phyloP scores from a whole-genome alignment of 1,140 invertebrate species.

The Chrysoperla carnea region DNA sequence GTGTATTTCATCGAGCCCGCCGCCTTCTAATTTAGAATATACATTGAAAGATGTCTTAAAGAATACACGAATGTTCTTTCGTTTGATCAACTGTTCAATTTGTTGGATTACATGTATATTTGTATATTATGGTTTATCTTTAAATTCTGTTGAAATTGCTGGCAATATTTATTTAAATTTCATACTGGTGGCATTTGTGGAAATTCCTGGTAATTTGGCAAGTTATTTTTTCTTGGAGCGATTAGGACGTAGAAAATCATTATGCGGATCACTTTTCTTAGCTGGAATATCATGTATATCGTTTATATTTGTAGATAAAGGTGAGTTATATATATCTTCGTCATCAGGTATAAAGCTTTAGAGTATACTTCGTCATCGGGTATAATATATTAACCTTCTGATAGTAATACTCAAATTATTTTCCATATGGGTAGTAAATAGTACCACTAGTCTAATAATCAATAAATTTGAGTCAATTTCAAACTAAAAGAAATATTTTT shows the following conservation, averaged over 20 bases:
- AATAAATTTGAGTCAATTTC: not conserved
- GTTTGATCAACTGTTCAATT: slow-evolving; percentile 22
- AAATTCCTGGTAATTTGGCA: slow-evolving; percentile 32
- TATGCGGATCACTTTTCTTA: slow-evolving; percentile 29
- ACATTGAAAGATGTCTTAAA: slow-evolving; percentile 10
- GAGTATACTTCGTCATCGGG: not conserved
- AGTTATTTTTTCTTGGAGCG: slow-evolving; percentile 30
- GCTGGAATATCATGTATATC: slow-evolving; percentile 22
- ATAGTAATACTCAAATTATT: slow-evolving; percentile 1
- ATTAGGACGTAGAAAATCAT: slow-evolving; percentile 34
- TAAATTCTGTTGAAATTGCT: slow-evolving; percentile 39
- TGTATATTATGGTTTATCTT: slow-evolving; percentile 42
- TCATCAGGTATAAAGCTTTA: not conserved
- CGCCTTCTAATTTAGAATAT: no score
- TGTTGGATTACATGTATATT: slow-evolving; percentile 31
- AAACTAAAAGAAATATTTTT: no score
- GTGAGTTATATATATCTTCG: slow-evolving; percentile 2
- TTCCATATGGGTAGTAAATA: not conserved
- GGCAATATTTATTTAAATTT: slow-evolving; percentile 32
- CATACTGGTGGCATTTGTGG: slow-evolving; percentile 27
- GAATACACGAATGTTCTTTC: slow-evolving; percentile 21
- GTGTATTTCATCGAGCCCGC: no score
- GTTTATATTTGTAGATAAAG: slow-evolving; percentile 23
- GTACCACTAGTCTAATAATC: not conserved
- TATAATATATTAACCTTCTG: not conserved